Evolutionary conservation across 2,888 invertebrate species (phyloP), one percentile per base, ranked within the genome.

Genomic region (Agonopterix arenella): DNA sequence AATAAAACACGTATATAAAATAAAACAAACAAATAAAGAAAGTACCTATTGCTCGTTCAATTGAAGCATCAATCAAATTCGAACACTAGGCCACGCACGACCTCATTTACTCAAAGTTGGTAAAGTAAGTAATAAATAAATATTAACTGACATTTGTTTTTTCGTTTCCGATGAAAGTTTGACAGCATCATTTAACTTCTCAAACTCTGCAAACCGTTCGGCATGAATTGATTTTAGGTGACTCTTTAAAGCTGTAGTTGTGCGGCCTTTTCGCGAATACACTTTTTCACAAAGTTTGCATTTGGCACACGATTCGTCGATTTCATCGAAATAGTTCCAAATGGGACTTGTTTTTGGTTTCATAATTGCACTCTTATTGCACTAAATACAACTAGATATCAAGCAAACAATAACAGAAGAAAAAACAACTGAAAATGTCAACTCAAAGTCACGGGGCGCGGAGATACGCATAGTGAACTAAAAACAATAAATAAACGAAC

Each of bases 141-240:
- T 50, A 49, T 52, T 53, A 44, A 51, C 55, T 50, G 50, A 55
- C 52, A 51, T 57, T 38, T 52, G 49, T 57, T 52, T 54, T 55
- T 55, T 54, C 48, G 53, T 56, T 55, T 57, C 54, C 50, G 43
- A 52, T 52, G 46, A 52, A 52, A 52, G 49, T 52, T 52, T 49
- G 42, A 50, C 54, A 47, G 54, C 52, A 36, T 52, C 51, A 50
- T 54, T 48, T 50, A 53, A 52, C 50, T 56, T 53, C 46, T 52
- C 47, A 44, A 52, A 53, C 45, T 50, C 57, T 55, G 46, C 54
- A 54, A 55, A 59, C 53, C 44, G 11, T 44, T 56, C 53, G 52
- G 51, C 56, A 50, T 63, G 61, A 40, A 61, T 55, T 44, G 63
- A 28, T 57, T 61, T 59, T 16, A 62, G 52, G 57, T 61, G 59